A percentile compares a stretch with the other conserved stretches of the same genome.
These are phyloP conservation scores for Dynastes maya DNA, from an alignment of 2,888 invertebrate species.

Conservation along the genomic window DNA sequence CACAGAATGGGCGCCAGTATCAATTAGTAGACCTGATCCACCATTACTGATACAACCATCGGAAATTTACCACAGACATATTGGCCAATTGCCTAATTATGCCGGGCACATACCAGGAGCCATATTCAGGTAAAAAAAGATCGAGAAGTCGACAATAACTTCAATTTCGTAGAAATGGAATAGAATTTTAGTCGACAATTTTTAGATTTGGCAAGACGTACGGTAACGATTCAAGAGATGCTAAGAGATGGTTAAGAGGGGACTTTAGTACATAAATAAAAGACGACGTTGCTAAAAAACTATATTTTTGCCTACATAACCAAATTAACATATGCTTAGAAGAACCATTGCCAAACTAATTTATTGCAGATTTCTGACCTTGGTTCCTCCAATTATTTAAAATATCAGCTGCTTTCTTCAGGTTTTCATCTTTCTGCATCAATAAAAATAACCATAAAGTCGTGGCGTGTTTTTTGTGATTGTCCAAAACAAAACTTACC, in stretches of 20 bases:
- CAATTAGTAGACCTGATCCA: conserved; percentile 73
- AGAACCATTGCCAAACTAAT: conserved; percentile 44
- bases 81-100: conserved; percentile 84
- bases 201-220: conserved; percentile 77
- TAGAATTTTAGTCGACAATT: neutral
- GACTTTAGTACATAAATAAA: conserved; percentile 71
- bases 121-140: conserved; percentile 74
- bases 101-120: conserved; percentile 85
- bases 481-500: conserved; percentile 69
- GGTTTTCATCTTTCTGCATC: conserved; percentile 83
- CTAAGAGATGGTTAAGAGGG: conserved; percentile 81
- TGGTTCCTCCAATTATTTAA: conserved; percentile 74
- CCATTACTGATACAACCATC: conserved; percentile 72
- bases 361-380: neutral
- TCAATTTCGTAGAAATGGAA: conserved; percentile 41
- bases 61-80: conserved; percentile 82
- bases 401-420: conserved; percentile 78
- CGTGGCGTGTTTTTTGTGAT: conserved; percentile 27
- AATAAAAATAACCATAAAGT: conserved; percentile 52
- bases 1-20: conserved; percentile 84
- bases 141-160: conserved; percentile 38
- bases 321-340: conserved; percentile 35
- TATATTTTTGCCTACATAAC: neutral
- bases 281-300: conserved; percentile 13
- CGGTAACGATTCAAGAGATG: conserved; percentile 82